These are phyloP conservation scores for Helicolenus hilgendorfi DNA, from an alignment of 2,797 vertebrate species.

Conservation along the genomic window DNA sequence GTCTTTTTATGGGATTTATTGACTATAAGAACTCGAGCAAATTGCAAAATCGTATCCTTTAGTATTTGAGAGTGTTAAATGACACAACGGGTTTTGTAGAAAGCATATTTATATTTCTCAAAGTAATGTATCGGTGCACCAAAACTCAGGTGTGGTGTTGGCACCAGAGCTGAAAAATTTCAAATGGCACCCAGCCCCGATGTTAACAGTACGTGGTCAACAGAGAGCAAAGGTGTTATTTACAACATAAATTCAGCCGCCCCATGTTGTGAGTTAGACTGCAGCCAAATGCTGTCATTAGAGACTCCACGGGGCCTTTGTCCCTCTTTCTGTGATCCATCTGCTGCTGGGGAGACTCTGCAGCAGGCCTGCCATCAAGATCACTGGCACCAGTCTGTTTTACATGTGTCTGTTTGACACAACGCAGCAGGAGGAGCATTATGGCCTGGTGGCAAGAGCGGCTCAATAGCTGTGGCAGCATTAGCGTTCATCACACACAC, in stretches of 20 bases:
- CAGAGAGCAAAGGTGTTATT: constrained; percentile 57
- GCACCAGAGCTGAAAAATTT: not conserved
- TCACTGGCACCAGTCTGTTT: constrained; percentile 67
- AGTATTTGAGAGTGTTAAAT: not conserved
- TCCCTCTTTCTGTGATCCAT: constrained; percentile 70
- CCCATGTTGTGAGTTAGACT: constrained; percentile 26
- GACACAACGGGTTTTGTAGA: not conserved
- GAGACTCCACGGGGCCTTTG: constrained; percentile 59
- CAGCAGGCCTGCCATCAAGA: constrained; percentile 59
- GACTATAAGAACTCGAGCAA: not conserved
- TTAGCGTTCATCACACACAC: constrained; percentile 70
- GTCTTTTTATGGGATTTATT: not conserved
- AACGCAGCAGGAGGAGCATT: constrained; percentile 65
- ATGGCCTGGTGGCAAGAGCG: constrained; percentile 57
- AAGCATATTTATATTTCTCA: not conserved
- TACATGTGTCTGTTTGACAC: constrained; percentile 74
- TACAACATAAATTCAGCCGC: constrained; percentile 58
- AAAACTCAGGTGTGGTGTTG: not conserved
- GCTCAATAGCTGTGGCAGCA: constrained; percentile 61
- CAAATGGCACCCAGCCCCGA: not conserved
- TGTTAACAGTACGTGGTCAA: constrained; percentile 8
- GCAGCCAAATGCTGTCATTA: constrained; percentile 57
- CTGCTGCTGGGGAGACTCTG: constrained; percentile 69
- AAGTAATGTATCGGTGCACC: not conserved
- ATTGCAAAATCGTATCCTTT: not conserved